Evolutionary conservation across 2,797 vertebrate genomes (phyloP), one percentile per base, ranked within the genome.

Genomic region (Hydrolagus colliei): DNA sequence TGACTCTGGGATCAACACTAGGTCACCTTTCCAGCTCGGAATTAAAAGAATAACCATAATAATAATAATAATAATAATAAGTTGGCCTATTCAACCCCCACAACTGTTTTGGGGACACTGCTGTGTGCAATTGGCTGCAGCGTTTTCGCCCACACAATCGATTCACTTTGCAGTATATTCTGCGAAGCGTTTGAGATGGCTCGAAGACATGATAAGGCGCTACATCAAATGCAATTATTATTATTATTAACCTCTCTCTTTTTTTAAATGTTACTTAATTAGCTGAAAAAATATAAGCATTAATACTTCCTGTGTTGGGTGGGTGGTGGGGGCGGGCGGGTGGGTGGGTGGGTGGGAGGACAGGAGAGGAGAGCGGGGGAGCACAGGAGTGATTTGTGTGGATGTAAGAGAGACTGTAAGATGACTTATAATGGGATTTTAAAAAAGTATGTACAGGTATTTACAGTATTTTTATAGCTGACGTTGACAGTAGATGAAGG

Each of bases 381-480:
- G 9, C 12, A 1, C 12, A 80, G 14, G 63, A 35, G 78, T 80
- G 62, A 80, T 80, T 35, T 80, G 78, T 67, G 78, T 22, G 18
- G 65, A 67, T 84, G 12, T 71, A 68, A 68, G 27, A 82, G 78
- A 71, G 41, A 52, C 41, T 84, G 32, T 84, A 84, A 84, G 68
- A 84, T 68, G 65, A 27, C 67, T 84, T 67, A 65, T 22, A 16
- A 84, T 67, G 32, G 65, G 79, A 71, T 84, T 84, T 18, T 35
- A 84, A 71, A 84, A 77, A 52, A 52, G 41, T 52, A 52, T 52
- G 27, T 84, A 84, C 68, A 84, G 67, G 79, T 84, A 84, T 84
- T 35, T 84, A 84, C 65, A 68, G 35, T 84, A 84, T 84, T 84
- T 84, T 84, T 84, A 71, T 84, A 84, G 79, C 67, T 84, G 27